These are phyloP conservation scores for Mus spicilegus DNA, from an alignment of 2,113 vertebrate genomes.

Conservation along the genomic window DNA sequence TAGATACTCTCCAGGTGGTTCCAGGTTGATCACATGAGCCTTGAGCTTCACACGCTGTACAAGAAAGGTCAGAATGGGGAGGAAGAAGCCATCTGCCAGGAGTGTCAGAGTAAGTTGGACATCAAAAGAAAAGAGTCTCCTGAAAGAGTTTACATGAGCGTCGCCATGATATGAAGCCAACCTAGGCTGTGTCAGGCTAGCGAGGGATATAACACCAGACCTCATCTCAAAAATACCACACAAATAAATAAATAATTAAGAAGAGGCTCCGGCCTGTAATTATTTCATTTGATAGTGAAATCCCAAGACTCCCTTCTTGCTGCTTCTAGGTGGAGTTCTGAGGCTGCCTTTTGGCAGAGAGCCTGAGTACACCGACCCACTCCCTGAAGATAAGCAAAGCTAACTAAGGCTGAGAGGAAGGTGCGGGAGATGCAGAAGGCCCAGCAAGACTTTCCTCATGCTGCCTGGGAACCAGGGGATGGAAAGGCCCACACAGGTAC, in stretches of 20 bases:
- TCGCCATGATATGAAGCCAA: neutral
- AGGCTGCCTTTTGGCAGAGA: too few species aligned
- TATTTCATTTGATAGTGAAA: neutral
- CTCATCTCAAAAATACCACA: neutral
- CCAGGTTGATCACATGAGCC: neutral
- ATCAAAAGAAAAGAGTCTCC: neutral
- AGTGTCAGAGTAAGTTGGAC: neutral
- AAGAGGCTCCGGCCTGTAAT: neutral
- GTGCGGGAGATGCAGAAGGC: neutral
- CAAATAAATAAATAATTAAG: neutral
- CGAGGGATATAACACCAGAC: neutral
- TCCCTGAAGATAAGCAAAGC: accelerated
- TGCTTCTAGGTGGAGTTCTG: neutral
- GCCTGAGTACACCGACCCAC: neutral
- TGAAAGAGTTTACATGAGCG: neutral
- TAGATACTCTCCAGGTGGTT: neutral
- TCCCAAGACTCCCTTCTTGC: neutral
- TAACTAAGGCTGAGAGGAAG: neutral
- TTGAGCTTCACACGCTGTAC: neutral
- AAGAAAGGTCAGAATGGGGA: neutral
- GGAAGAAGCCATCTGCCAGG: neutral
- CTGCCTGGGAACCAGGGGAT: neutral
- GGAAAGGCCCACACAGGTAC: neutral
- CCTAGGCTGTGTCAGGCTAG: neutral
- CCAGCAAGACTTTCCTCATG: accelerated